Percentiles rank a stretch among this genome's conserved stretches.
Evolutionary conservation across 2,113 vertebrate genomes (phyloP).

Genomic region (Urocynchramus pylzowi): DNA sequence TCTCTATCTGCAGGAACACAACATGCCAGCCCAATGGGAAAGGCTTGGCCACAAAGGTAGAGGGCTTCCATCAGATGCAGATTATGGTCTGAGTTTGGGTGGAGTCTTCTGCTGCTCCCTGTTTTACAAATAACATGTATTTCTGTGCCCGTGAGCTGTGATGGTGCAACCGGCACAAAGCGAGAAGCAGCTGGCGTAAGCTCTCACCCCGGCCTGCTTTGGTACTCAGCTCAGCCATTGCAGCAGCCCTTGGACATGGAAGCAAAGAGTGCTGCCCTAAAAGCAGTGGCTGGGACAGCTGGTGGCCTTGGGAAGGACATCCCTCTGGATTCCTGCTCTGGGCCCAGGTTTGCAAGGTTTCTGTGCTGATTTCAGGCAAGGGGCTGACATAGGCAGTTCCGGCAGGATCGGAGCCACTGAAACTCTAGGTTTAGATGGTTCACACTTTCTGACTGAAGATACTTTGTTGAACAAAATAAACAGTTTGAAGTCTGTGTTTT

Average conservation of each 20-base stretch:
- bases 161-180: not conserved
- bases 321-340: not conserved
- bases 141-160: not conserved
- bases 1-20: rapidly evolving
- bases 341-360: not conserved
- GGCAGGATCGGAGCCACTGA: not conserved
- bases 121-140: rapidly evolving
- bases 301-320: not conserved
- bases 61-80: not conserved
- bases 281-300: not conserved
- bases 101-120: not conserved
- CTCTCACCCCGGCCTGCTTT: rapidly evolving
- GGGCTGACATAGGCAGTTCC: not conserved
- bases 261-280: not conserved
- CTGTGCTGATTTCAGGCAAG: not conserved
- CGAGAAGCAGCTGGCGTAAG: not conserved
- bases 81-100: not conserved
- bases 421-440: not conserved
- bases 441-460: not conserved
- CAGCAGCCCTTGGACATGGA: not conserved
- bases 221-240: rapidly evolving
- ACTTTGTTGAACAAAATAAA: not conserved
- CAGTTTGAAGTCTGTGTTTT: rapidly evolving
- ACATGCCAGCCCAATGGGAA: rapidly evolving
- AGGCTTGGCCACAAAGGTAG: rapidly evolving